Conservation (phyloP, 35 echinoderm and acorn worm species). For the Apostichopus californicus region DNA sequence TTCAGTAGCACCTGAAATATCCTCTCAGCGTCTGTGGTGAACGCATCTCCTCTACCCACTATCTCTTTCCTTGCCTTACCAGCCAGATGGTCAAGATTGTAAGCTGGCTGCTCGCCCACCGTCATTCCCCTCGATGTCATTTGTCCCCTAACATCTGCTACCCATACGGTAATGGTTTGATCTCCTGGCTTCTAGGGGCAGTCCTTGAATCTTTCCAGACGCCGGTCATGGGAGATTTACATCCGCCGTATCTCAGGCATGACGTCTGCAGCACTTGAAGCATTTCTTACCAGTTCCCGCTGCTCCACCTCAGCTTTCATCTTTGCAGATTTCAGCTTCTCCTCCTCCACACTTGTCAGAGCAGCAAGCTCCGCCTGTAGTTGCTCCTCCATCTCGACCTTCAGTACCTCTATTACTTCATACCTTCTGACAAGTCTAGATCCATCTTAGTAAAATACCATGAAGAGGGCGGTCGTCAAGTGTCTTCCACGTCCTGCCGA, state of each 20-base stretch:
- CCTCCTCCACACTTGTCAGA: too few species aligned
- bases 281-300: background rate
- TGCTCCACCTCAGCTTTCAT: background rate
- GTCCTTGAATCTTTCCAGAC: constrained; percentile 61
- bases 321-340: too few species aligned
- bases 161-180: constrained; percentile 55
- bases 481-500: too few species aligned
- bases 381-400: too few species aligned
- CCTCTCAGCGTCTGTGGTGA: constrained; percentile 23
- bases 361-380: too few species aligned
- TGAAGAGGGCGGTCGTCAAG: too few species aligned
- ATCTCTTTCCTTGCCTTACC: constrained; percentile 70
- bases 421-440: too few species aligned
- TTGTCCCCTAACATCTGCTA: constrained; percentile 62
- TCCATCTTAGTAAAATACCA: too few species aligned
- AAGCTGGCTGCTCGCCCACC: constrained; percentile 25
- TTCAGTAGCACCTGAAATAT: constrained; percentile 63
- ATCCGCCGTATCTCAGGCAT: background rate
- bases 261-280: background rate
- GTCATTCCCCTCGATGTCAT: constrained; percentile 1
- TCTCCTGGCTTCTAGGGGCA: constrained; percentile 39
- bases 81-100: constrained; percentile 60
- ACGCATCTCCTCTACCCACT: constrained; percentile 29
- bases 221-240: constrained; percentile 43
- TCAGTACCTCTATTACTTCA: too few species aligned